These are phyloP conservation scores for Corydoras sp. DNA, from an alignment of 2,113 vertebrate species.

Conservation along the genomic window DNA sequence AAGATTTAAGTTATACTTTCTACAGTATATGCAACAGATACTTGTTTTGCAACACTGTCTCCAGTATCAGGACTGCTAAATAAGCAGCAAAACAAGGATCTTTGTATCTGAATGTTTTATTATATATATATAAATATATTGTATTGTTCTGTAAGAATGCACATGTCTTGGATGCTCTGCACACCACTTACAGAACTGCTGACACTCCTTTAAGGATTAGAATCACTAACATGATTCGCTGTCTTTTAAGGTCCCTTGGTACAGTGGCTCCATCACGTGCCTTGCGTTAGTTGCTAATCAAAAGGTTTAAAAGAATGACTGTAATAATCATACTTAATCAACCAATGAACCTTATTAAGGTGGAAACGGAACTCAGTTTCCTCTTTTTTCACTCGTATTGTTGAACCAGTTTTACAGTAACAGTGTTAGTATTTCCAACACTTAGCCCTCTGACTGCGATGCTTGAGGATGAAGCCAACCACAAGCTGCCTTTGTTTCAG, in stretches of 20 bases:
- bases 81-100: conserved; percentile 18
- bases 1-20: conserved; percentile 16
- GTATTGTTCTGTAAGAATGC: conserved; percentile 37
- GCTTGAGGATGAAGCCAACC: conserved; percentile 53
- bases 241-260: neutral
- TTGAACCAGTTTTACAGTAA: conserved; percentile 40
- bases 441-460: conserved; percentile 61
- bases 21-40: conserved; percentile 28
- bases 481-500: conserved; percentile 57
- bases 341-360: conserved; percentile 38
- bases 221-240: conserved; percentile 23
- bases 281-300: neutral
- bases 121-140: conserved; percentile 12
- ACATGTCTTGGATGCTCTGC: conserved; percentile 29
- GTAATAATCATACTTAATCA: conserved; percentile 25
- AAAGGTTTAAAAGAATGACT: neutral
- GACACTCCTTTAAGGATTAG: conserved; percentile 23
- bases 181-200: conserved; percentile 50
- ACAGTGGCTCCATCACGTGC: conserved; percentile 4
- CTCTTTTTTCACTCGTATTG: conserved; percentile 35
- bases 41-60: conserved; percentile 50
- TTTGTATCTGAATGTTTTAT: conserved; percentile 40
- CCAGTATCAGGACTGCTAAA: conserved; percentile 53
- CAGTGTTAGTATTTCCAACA: conserved; percentile 49
- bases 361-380: conserved; percentile 26